A percentile compares a stretch with the other conserved stretches of the same genome.
Conservation (phyloP, 2,797 vertebrate species). For the Schizothorax lantsangensis region DNA sequence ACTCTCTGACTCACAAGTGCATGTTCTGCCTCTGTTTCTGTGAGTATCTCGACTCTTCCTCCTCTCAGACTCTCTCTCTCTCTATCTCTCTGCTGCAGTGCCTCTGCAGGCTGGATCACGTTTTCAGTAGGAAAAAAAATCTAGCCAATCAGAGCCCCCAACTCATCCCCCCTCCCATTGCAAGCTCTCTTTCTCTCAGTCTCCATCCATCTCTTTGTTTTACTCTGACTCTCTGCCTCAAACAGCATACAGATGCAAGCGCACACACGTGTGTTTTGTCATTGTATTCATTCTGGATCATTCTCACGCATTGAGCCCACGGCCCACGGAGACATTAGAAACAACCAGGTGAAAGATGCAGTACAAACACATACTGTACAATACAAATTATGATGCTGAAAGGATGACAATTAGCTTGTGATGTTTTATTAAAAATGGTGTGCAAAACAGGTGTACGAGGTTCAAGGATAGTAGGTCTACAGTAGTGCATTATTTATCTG, state of each 20-base stretch:
- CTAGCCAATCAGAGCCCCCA: conserved; percentile 74
- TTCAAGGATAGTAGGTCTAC: not conserved
- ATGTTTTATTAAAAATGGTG: not conserved
- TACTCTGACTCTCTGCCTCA: conserved; percentile 36
- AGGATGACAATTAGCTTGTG: not conserved
- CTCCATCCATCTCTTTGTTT: conserved; percentile 49
- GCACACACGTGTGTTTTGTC: not conserved
- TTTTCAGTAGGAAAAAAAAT: conserved; percentile 77
- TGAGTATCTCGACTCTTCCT: conserved; percentile 52
- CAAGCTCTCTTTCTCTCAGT: conserved; percentile 42
- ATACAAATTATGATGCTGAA: not conserved
- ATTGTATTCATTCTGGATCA: conserved; percentile 29
- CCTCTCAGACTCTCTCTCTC: conserved; percentile 60
- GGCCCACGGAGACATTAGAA: not conserved
- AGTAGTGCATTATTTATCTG: conserved; percentile 27
- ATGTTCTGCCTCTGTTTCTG: conserved; percentile 52
- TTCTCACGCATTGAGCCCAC: not conserved
- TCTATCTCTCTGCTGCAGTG: conserved; percentile 83
- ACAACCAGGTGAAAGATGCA: conserved; percentile 4
- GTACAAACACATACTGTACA: not conserved
- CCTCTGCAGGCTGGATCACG: conserved; percentile 83
- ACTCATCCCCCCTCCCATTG: conserved; percentile 47
- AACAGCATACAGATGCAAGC: conserved; percentile 17
- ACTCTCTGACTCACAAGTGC: conserved; percentile 61
- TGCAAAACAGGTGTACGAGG: not conserved